Conservation (phyloP, 2,797 vertebrate species). For the Cygnus olor region DNA sequence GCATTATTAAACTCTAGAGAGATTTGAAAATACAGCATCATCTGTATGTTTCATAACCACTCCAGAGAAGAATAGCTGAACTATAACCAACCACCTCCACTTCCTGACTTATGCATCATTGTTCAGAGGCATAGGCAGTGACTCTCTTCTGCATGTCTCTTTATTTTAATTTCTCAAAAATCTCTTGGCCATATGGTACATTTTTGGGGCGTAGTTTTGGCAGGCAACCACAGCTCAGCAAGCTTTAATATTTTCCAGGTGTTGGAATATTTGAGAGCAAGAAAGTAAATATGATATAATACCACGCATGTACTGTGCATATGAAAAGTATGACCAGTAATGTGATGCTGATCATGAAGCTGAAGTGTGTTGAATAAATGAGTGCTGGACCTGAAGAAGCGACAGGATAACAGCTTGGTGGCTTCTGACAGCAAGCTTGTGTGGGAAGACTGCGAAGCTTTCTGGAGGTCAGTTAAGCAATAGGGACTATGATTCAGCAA, state of each 20-base stretch:
- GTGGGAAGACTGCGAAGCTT: neutral
- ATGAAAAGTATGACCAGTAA: neutral
- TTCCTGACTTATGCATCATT: constrained; percentile 7
- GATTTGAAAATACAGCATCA: neutral
- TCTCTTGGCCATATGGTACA: neutral
- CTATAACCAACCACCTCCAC: neutral
- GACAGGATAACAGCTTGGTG: neutral
- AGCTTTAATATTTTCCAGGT: constrained; percentile 35
- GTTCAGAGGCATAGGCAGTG: neutral
- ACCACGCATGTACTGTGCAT: accelerated
- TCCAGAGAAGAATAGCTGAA: neutral
- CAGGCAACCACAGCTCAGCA: neutral
- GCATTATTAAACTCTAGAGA: neutral
- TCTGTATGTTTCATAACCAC: neutral
- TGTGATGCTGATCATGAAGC: neutral
- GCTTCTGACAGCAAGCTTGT: neutral
- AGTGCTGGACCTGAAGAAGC: neutral
- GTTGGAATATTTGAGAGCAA: constrained; percentile 14
- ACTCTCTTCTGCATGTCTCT: neutral
- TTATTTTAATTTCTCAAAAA: constrained; percentile 1
- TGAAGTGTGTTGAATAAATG: neutral
- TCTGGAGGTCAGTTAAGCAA: neutral
- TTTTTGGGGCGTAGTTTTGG: constrained; percentile 10
- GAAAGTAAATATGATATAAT: neutral
- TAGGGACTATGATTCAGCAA: neutral